Evolutionary conservation across 1,140 invertebrate species (phyloP).

Genomic region (Contarinia nasturtii): DNA sequence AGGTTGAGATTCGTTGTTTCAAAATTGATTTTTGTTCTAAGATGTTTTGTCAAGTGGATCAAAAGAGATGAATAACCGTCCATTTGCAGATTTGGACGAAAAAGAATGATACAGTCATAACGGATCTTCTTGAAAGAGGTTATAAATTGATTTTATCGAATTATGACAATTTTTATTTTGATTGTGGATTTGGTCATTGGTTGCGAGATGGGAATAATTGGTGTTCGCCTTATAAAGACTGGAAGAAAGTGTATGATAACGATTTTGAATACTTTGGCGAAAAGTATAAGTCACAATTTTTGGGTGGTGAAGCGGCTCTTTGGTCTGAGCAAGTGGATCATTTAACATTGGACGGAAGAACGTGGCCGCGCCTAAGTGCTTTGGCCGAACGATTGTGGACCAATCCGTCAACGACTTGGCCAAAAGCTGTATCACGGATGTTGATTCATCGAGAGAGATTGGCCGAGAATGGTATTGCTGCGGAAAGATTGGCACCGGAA

Average conservation of each 20-base stretch:
- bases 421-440: slow-evolving; percentile 37
- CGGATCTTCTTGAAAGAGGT: slow-evolving; percentile 36
- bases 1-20: slow-evolving; percentile 19
- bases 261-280: slow-evolving; percentile 34
- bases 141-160: slow-evolving; percentile 53
- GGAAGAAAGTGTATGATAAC: slow-evolving; percentile 65
- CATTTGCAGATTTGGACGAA: slow-evolving; percentile 32
- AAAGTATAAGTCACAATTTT: slow-evolving; percentile 25
- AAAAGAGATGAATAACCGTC: too few relatives aligned
- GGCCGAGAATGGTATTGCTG: slow-evolving; percentile 30
- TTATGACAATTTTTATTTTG: slow-evolving; percentile 62
- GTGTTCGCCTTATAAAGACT: slow-evolving; percentile 65
- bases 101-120: slow-evolving; percentile 33
- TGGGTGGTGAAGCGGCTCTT: slow-evolving; percentile 51
- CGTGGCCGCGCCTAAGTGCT: slow-evolving; percentile 59
- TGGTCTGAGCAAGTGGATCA: slow-evolving; percentile 59
- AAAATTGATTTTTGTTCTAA: too few relatives aligned
- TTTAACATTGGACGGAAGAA: slow-evolving; percentile 32
- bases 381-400: slow-evolving; percentile 61
- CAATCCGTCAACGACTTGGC: slow-evolving; percentile 31
- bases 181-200: slow-evolving; percentile 55
- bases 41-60: too few relatives aligned
- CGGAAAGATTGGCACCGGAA: slow-evolving; percentile 47
- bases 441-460: slow-evolving; percentile 44
- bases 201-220: slow-evolving; percentile 44